Evolutionary conservation across 2,797 vertebrate species (phyloP), one percentile per base, ranked within the genome.

Genomic region (Liparis tanakae): DNA sequence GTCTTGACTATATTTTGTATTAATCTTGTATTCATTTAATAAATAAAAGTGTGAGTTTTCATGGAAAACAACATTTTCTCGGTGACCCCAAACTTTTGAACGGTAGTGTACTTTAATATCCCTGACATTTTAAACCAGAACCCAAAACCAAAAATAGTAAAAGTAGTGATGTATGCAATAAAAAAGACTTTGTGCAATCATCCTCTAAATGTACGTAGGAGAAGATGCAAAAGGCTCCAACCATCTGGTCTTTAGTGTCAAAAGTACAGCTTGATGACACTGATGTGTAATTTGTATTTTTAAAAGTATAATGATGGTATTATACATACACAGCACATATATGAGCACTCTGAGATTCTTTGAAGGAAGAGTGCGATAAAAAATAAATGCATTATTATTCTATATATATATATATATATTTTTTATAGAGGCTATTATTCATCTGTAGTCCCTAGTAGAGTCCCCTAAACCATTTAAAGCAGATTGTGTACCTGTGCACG

Each of bases 401-500:
- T n/a, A n/a, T n/a, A n/a, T n/a, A n/a, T n/a, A n/a, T n/a, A n/a
- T n/a, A n/a, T n/a, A n/a, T n/a, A n/a, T n/a, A n/a, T n/a, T n/a
- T n/a, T n/a, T n/a, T n/a, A n/a, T n/a, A n/a, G n/a, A n/a, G n/a
- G n/a, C n/a, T n/a, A n/a, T n/a, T n/a, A n/a, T n/a, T n/a, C n/a
- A n/a, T n/a, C n/a, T n/a, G n/a, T n/a, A n/a, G n/a, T n/a, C n/a
- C n/a, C n/a, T n/a, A 72, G 7, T 1, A 65, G 18, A 1, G 4
- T 8, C 39, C 13, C 51, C 33, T 46, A 13, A 51, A 36, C 25
- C 50, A 9, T 59, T 15, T 2, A 57, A 62, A 57, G 15, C 5
- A 44, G 34, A 9, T 48, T 48, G n/a, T 48, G 20, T 92, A 99
- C 98, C 95, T 98, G 91, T 99, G 97, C 15, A 99, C 92, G 62